A percentile compares a stretch with the other conserved stretches of the same genome.
Conservation (phyloP, 2,113 vertebrate species). For the Eleginops maclovinus region DNA sequence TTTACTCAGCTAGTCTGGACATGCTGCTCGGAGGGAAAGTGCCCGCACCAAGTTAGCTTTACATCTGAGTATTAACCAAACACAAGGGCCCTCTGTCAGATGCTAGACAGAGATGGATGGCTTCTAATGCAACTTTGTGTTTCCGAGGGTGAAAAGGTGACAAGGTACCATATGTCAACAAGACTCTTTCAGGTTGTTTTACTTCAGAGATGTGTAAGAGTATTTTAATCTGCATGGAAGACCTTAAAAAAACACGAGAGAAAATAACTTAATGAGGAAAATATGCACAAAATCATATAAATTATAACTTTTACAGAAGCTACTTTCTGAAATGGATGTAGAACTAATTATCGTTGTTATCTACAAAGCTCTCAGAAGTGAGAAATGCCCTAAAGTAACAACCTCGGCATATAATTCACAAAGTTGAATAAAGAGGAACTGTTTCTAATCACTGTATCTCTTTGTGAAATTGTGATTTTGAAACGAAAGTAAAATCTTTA, state of each 20-base stretch:
- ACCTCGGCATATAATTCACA: background rate
- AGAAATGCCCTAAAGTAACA: constrained; percentile 12
- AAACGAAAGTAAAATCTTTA: background rate
- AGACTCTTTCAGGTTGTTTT: background rate
- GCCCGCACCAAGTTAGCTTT: background rate
- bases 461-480: background rate
- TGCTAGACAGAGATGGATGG: constrained; percentile 46
- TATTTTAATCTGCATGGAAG: background rate
- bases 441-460: constrained; percentile 11
- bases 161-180: constrained; percentile 9
- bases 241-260: background rate
- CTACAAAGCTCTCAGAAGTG: constrained; percentile 11
- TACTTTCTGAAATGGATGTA: background rate
- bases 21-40: constrained; percentile 9
- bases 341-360: constrained; percentile 24
- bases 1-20: constrained; percentile 26
- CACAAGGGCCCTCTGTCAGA: constrained; percentile 42
- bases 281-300: background rate
- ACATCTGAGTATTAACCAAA: constrained; percentile 30
- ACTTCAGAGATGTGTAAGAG: background rate
- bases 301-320: background rate
- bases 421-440: constrained; percentile 22
- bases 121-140: constrained; percentile 51
- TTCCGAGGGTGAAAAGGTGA: constrained; percentile 16
- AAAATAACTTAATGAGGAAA: background rate